phyloP scores from a whole-genome alignment of 37 sponge, comb jelly and placozoan genomes.

The Eunapius fragilis region DNA sequence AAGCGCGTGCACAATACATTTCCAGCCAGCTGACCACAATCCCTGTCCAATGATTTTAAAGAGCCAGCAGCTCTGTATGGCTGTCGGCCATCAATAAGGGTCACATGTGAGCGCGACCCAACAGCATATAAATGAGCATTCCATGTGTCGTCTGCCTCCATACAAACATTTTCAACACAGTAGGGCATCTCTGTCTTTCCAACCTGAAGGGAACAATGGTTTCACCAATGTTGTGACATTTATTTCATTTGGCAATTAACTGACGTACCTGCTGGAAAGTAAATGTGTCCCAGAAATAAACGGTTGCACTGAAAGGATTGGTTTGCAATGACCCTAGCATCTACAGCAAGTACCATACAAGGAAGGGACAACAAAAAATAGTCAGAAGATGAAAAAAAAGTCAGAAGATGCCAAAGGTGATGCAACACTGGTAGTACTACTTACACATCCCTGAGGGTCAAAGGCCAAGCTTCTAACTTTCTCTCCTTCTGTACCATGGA shows the following conservation, averaged over 20 bases:
- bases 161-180: constrained; percentile 78
- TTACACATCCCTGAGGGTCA: constrained; percentile 38
- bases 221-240: neutral
- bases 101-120: constrained; percentile 83
- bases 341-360: no score
- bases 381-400: neutral
- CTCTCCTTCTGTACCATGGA: constrained; percentile 2
- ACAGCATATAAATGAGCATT: constrained; percentile 61
- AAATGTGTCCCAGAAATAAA: constrained; percentile 78
- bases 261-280: constrained; percentile 64
- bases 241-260: no score
- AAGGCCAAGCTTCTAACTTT: constrained; percentile 69
- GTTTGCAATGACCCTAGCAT: constrained; percentile 65
- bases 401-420: neutral
- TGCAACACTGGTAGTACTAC: no score
- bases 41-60: constrained; percentile 50
- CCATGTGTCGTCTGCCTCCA: constrained; percentile 44
- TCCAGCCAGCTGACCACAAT: constrained; percentile 41
- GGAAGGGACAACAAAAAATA: no score
- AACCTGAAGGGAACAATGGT: neutral
- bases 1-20: no score
- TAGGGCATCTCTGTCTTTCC: constrained; percentile 29
- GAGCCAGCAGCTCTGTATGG: constrained; percentile 7
- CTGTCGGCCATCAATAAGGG: constrained; percentile 60
- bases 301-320: constrained; percentile 49